Evolutionary conservation across 2,888 invertebrate genomes (phyloP), one percentile per base, ranked within the genome.

Genomic region (Strigamia maritima): DNA sequence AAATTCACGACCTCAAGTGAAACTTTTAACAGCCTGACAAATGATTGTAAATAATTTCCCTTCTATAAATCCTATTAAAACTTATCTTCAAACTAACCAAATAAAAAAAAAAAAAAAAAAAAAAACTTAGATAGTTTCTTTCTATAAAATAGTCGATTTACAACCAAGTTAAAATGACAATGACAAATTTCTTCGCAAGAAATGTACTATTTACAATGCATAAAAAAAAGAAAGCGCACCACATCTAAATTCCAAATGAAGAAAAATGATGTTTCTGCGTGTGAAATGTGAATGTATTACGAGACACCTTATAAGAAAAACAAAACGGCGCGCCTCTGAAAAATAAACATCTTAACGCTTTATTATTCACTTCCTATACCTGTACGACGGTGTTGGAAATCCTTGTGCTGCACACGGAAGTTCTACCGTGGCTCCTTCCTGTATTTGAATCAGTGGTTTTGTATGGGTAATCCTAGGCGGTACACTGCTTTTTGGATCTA

Each of bases 351-450:
- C 19, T 60, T 60, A 24, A 60, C 12, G 60, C 60, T 60, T 60
- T 24, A 19, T 60, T 60, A 60, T 60, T 60, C 60, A 60, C 60
- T 19, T 60, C 24, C 22, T 60, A 24, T 38, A 85, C 82, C 81
- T 80, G 80, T 83, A 82, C 16, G 80, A 77, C 1, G 88, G 88
- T 12, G 87, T 86, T 26, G 88, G 88, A 80, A 86, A 86, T 40
- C 88, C 88, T 82, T 88, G 87, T 22, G 87, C 87, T 79, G 88
- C 87, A 83, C 88, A 88, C 76, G 87, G 87, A 79, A 88, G 83
- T 2, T 87, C 87, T 79, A 87, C 87, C 24, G 75, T 79, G 19
- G n/a, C 38, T 14, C 80, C 80, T 78, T 80, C 79, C 60, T 78
- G 80, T 74, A 54, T 75, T 75, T 79, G 77, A 22, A 80, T 78